A percentile compares a stretch with the other conserved stretches of the same genome.
Conservation (phyloP, 2,888 invertebrate genomes). For the Diarsia brunnea region DNA sequence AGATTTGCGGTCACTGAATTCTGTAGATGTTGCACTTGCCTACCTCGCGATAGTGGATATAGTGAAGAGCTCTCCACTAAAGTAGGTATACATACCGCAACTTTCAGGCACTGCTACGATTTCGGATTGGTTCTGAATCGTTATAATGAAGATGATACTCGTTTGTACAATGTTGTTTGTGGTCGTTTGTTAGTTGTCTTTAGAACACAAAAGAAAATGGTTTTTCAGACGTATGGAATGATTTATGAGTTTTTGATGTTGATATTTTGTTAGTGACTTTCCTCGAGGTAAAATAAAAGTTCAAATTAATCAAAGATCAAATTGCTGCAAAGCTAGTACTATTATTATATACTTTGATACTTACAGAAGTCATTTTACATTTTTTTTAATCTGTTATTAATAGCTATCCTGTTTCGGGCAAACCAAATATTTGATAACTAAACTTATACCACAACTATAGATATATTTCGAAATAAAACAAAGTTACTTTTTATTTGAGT, state of each 20-base stretch:
- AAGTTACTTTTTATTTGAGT: conserved; percentile 38
- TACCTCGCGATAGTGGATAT: conserved; percentile 77
- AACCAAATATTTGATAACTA: too few relatives aligned
- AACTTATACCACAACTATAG: background rate
- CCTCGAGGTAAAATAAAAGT: background rate
- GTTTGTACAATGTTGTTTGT: conserved; percentile 28
- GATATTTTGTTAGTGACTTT: background rate
- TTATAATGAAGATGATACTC: conserved; percentile 62
- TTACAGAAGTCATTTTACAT: background rate
- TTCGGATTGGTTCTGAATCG: conserved; percentile 65
- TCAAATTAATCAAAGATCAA: too few relatives aligned
- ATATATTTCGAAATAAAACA: conserved; percentile 1
- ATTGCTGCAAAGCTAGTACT: too few relatives aligned
- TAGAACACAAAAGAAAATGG: background rate
- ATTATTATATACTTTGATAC: background rate
- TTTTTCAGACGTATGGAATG: background rate
- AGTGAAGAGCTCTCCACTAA: conserved; percentile 75
- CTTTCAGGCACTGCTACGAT: conserved; percentile 68
- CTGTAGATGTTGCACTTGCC: conserved; percentile 78
- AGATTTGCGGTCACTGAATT: conserved; percentile 62
- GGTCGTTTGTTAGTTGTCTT: conserved; percentile 4
- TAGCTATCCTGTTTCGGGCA: background rate
- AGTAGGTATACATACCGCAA: conserved; percentile 77
- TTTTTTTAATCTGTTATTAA: background rate
- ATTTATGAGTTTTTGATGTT: background rate